phyloP scores from a whole-genome alignment of 1,140 invertebrate species.

The Cherax destructor region DNA sequence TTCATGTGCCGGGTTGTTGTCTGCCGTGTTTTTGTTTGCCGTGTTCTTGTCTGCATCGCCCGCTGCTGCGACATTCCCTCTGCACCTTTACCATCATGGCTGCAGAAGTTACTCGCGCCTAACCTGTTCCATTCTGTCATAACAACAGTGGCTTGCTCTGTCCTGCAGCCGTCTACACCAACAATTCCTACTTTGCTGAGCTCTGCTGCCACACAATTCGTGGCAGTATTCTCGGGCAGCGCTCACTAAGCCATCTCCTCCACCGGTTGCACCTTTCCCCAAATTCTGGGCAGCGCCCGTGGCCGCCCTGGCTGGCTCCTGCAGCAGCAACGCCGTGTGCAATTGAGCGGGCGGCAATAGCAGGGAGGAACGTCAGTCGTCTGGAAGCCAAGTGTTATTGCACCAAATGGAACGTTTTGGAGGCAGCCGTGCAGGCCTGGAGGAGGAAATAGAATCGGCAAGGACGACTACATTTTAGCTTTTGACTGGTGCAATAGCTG shows the following conservation, averaged over 20 bases:
- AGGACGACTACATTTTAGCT: constrained; percentile 42
- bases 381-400: constrained; percentile 47
- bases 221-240: not conserved
- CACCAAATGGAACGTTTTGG: constrained; percentile 43
- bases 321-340: constrained; percentile 10
- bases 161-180: not conserved
- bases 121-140: not conserved
- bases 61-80: not conserved
- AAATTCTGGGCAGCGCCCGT: not conserved
- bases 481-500: constrained; percentile 8
- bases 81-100: not conserved
- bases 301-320: not conserved
- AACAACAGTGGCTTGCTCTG: not conserved
- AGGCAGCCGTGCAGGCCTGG: constrained; percentile 31
- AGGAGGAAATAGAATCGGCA: constrained; percentile 41
- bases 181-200: constrained; percentile 8
- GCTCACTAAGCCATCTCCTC: constrained; percentile 16
- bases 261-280: constrained; percentile 9
- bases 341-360: constrained; percentile 38
- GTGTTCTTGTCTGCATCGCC: not conserved
- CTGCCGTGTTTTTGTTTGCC: too few species aligned
- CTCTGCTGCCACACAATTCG: not conserved
- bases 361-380: constrained; percentile 18
- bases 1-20: too few species aligned
- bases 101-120: not conserved